These are phyloP conservation scores for Ophioninae sp. DNA, from an alignment of 2,888 invertebrate species.

Conservation along the genomic window DNA sequence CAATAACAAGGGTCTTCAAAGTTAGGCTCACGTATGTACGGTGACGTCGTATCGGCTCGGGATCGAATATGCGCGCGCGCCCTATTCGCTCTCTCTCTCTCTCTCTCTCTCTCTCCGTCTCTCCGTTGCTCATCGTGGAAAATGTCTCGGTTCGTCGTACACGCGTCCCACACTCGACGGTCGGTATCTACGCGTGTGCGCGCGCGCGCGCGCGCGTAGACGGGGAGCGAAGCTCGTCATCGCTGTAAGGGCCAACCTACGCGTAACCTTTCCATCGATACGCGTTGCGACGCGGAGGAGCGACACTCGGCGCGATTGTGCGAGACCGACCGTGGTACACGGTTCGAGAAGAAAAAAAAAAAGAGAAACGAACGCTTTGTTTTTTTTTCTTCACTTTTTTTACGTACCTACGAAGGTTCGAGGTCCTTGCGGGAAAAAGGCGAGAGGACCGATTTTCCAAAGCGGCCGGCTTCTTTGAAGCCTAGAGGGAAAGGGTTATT, in stretches of 20 bases:
- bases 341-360: neutral
- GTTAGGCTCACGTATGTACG: neutral
- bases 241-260: conserved; percentile 49
- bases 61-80: conserved; percentile 50
- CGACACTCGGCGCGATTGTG: conserved; percentile 22
- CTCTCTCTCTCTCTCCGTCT: conserved; percentile 12
- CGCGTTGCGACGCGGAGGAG: neutral
- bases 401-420: too few relatives aligned
- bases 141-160: conserved; percentile 41
- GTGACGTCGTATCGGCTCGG: conserved; percentile 2
- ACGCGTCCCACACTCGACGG: neutral
- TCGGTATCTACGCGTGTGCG: neutral
- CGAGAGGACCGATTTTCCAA: too few relatives aligned
- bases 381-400: too few relatives aligned
- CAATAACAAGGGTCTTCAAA: neutral
- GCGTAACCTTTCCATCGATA: conserved; percentile 56
- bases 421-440: too few relatives aligned
- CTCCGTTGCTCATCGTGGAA: neutral
- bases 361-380: conserved; percentile 13
- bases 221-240: conserved; percentile 26
- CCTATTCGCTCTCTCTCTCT: conserved; percentile 11
- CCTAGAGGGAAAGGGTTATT: too few relatives aligned
- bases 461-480: too few relatives aligned
- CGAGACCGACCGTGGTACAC: neutral
- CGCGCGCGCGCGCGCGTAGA: conserved; percentile 5